Percentiles rank a stretch among this genome's conserved stretches.
phyloP scores from a whole-genome alignment of 2,797 vertebrate genomes.

The Rhinatrema bivittatum region DNA sequence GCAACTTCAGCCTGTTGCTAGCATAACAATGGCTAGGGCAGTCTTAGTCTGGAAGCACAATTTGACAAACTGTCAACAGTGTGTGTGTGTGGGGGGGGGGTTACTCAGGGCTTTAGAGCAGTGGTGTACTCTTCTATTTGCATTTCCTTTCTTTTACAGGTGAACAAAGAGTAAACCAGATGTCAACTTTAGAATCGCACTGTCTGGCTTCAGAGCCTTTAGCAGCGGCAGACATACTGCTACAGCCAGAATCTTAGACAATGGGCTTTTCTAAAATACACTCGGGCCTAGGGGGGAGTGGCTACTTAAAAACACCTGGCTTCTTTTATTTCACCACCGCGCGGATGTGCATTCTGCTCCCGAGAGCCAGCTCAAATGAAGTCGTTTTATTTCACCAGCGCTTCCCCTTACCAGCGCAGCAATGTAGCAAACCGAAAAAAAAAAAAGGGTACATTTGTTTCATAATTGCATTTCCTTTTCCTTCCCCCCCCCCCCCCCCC shows the following conservation, averaged over 20 bases:
- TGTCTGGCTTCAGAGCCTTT: slow-evolving; percentile 61
- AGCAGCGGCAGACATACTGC: slow-evolving; percentile 50
- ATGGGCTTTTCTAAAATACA: slow-evolving; percentile 70
- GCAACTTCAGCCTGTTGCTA: slow-evolving; percentile 84
- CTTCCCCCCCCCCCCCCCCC: no score
- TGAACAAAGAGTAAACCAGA: slow-evolving; percentile 89
- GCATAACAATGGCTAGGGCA: slow-evolving; percentile 80
- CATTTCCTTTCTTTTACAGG: slow-evolving; percentile 80
- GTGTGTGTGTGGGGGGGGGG: no score
- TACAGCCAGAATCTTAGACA: slow-evolving; percentile 62
- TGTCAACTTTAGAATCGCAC: slow-evolving; percentile 78
- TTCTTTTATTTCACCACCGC: slow-evolving; percentile 75
- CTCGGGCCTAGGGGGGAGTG: slow-evolving; percentile 66
- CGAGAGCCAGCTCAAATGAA: slow-evolving; percentile 64
- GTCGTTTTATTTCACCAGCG: slow-evolving; percentile 56
- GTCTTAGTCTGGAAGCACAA: slow-evolving; percentile 64
- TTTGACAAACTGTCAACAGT: slow-evolving; percentile 76
- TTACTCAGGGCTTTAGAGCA: slow-evolving; percentile 44
- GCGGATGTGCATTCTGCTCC: slow-evolving; percentile 65
- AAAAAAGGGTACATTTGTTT: no score
- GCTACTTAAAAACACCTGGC: slow-evolving; percentile 80
- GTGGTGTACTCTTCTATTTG: slow-evolving; percentile 67
- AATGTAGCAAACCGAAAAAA: no score
- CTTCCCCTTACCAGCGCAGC: no score
- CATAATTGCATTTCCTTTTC: no score